phyloP scores from a whole-genome alignment of 2,113 vertebrate genomes.

The Sitta europaea region DNA sequence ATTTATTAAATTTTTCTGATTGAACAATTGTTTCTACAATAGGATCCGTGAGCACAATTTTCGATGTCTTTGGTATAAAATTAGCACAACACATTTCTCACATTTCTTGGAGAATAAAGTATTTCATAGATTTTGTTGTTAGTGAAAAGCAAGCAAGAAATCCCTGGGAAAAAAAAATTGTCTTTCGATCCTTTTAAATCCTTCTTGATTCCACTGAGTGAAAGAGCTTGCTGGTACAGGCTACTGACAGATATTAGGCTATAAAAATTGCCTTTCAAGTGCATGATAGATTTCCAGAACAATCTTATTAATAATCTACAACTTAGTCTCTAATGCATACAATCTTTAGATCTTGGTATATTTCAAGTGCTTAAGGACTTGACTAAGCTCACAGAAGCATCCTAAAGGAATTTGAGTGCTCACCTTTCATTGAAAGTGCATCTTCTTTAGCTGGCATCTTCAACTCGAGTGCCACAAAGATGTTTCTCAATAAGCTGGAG shows the following conservation, averaged over 20 bases:
- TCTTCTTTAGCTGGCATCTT: neutral
- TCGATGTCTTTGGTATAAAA: neutral
- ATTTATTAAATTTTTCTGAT: neutral
- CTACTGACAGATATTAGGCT: neutral
- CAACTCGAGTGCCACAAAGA: neutral
- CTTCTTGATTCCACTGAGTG: neutral
- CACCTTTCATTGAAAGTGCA: neutral
- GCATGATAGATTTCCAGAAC: neutral
- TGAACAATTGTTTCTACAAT: neutral
- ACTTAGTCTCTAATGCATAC: neutral
- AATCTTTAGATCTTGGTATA: neutral
- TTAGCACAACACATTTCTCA: neutral
- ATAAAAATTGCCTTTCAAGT: neutral
- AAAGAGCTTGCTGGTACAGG: neutral
- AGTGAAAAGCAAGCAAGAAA: neutral
- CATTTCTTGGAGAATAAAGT: neutral
- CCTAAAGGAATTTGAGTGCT: neutral
- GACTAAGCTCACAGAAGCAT: neutral
- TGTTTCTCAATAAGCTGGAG: neutral
- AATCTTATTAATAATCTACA: neutral
- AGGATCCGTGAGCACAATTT: neutral
- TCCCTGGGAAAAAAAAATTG: neutral
- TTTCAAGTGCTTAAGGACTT: neutral
- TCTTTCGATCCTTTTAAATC: neutral
- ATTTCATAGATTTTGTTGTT: neutral